Percentiles rank a stretch among this genome's conserved stretches.
Conservation (phyloP, 2,797 vertebrate genomes). For the Alfaro cultratus region DNA sequence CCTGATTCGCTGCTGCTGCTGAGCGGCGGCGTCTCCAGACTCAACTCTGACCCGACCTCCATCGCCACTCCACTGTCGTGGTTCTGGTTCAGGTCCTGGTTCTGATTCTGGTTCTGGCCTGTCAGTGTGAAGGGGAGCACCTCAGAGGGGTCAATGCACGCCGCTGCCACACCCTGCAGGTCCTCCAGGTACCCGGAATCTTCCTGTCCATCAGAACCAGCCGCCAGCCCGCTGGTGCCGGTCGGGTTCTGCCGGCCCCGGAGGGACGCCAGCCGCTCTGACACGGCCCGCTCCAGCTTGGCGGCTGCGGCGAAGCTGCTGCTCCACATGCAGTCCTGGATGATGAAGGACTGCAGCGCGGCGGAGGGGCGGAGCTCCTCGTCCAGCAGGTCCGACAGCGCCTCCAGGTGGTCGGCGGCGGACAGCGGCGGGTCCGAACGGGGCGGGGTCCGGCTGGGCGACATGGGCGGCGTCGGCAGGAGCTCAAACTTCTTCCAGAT, state of each 20-base stretch:
- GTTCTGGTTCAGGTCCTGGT: not conserved
- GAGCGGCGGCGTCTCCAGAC: conserved; percentile 46
- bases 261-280: conserved; percentile 86
- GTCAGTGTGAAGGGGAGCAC: conserved; percentile 86
- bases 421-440: not conserved
- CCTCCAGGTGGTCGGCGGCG: conserved; percentile 38
- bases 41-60: conserved; percentile 9
- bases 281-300: conserved; percentile 88
- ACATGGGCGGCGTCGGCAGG: conserved; percentile 88
- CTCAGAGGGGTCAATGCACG: conserved; percentile 88
- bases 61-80: accelerated
- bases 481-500: conserved; percentile 97
- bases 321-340: conserved; percentile 97
- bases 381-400: conserved; percentile 81
- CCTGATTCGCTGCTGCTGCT: conserved; percentile 63
- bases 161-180: conserved; percentile 75
- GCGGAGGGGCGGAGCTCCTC: conserved; percentile 86
- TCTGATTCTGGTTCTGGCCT: conserved; percentile 61
- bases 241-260: conserved; percentile 74
- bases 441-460: conserved; percentile 34
- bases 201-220: not conserved
- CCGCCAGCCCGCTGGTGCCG: not conserved
- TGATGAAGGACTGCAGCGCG: conserved; percentile 88
- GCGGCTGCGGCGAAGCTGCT: conserved; percentile 89
- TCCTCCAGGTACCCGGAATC: conserved; percentile 68